Base-by-base conservation (phyloP, 2,797 vertebrate species). In the Coregonus ussuriensis region DNA sequence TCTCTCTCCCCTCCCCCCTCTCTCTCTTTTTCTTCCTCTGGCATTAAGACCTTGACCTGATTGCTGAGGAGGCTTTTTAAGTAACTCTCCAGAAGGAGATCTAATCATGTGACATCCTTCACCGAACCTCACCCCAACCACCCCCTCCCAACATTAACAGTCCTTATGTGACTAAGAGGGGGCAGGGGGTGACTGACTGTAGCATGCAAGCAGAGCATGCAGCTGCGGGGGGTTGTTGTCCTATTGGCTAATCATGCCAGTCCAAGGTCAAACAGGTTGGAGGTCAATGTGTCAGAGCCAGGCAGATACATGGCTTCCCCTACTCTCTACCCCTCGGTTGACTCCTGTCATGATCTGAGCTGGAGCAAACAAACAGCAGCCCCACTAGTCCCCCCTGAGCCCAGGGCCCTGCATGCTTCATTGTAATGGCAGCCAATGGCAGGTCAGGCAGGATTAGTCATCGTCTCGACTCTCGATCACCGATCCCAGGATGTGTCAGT, bases 1-100 rank as follows among this genome's bases (percentile, higher is more conserved):
- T 41, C 56, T 52, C 74, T 72, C 73, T 29, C 81, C 33, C 9
- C 2, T 9, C 9, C 41, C 0, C 41, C 1, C 41, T 47, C 41
- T 47, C 41, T 47, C 41, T 11, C 41, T 47, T 11, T 47, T 47
- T 47, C 41, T 47, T 9, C 41, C 41, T 47, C 41, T 47, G 41
- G 41, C 41, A 87, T 91, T 89, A 90, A 86, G 79, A 94, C 93
- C 92, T 94, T 94, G 93, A 94, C 92, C 92, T 88, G 89, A 88
- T 90, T 91, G 89, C 91, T 80, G 78, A 92, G 86, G 83, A 91
- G 89, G 89, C 90, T 92, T 92, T 91, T 93, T 92, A 92, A 93
- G 91, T 93, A 91, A 93, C 89, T 89, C 88, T 93, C 91, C 87
- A 89, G 91, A 92, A 92, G 89, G 86, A 90, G 89, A 92, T 92